Evolutionary conservation across 2,888 invertebrate species (phyloP).

Genomic region (Drosophila anomelani): DNA sequence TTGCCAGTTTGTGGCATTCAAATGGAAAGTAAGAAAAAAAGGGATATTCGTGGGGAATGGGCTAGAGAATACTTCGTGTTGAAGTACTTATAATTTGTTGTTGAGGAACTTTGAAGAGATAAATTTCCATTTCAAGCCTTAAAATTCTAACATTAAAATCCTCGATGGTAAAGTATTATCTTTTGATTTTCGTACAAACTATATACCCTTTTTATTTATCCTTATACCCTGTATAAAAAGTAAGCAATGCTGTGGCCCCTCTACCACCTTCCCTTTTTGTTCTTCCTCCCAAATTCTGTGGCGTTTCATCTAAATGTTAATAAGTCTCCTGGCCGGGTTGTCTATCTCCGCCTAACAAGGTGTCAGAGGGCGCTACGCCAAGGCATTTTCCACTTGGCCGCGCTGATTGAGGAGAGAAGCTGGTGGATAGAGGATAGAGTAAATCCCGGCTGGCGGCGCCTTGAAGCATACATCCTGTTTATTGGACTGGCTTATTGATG

Average conservation of each 20-base stretch:
- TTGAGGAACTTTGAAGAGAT: not conserved
- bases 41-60: not conserved
- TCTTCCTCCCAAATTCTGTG: constrained; percentile 37
- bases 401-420: constrained; percentile 71
- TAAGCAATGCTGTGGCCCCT: constrained; percentile 16
- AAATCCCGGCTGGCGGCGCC: constrained; percentile 60
- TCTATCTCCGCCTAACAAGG: constrained; percentile 62
- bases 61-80: not conserved
- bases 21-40: constrained; percentile 47
- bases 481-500: constrained; percentile 77
- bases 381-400: constrained; percentile 78
- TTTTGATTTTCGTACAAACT: too few relatives aligned
- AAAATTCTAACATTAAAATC: not conserved
- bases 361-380: constrained; percentile 67
- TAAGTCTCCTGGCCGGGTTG: constrained; percentile 58
- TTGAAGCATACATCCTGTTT: constrained; percentile 73
- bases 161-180: fast-evolving
- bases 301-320: constrained; percentile 78
- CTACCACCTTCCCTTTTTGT: constrained; percentile 6
- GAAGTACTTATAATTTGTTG: not conserved
- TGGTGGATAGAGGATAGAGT: constrained; percentile 19
- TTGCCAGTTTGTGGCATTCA: constrained; percentile 55
- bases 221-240: constrained; percentile 26
- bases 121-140: not conserved
- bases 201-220: not conserved